Base-by-base conservation (phyloP, 2,888 invertebrate species). In the Scaptomyza reducta region DNA sequence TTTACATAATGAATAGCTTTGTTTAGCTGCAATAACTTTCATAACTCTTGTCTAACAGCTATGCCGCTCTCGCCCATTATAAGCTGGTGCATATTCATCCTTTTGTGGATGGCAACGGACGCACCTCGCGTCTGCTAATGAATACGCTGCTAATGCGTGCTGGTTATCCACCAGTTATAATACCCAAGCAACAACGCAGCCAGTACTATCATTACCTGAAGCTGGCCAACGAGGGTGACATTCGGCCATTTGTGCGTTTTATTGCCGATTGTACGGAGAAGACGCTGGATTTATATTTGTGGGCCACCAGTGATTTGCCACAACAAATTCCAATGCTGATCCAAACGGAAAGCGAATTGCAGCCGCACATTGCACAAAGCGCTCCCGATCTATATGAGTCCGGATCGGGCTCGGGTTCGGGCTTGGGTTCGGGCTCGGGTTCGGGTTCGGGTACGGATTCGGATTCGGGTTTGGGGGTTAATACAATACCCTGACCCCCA, bases 1-100 rank as follows among this genome's bases (percentile, higher is more conserved):
- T 72, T 11, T 2, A 1, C 1, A 1, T 3, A 27, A 4, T 4
- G 0, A 1, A 4, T 13, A 4, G 16, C 1, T 7, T 7, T 6
- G 10, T 18, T 0, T 11, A 31, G 7, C 1, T 7, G 9, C 7
- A 38, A 0, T 11, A 6, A 4, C 10, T 16, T 18, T 54, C 6
- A 33, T 16, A 0, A 4, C 40, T 5, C 1, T 33, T 46, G 0
- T 3, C 1, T 44, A 87, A 68, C 79, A 97, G 97, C 91, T 96
- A 96, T 90, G 98, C 99, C 53, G 99, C 99, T 0, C 92, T 99
- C 56, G 98, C 98, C 0, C 99, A 99, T 92, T 99, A 99, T 92
- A 98, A 98, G 92, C 92, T 99, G 45, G 99, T 99, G 0, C 96
- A 97, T 90, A 98, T 99, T 78, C 99, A 99, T 93, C 99, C 99